Percentiles rank a stretch among this genome's conserved stretches.
phyloP scores from a whole-genome alignment of 1,140 invertebrate species.

The Lineus longissimus region DNA sequence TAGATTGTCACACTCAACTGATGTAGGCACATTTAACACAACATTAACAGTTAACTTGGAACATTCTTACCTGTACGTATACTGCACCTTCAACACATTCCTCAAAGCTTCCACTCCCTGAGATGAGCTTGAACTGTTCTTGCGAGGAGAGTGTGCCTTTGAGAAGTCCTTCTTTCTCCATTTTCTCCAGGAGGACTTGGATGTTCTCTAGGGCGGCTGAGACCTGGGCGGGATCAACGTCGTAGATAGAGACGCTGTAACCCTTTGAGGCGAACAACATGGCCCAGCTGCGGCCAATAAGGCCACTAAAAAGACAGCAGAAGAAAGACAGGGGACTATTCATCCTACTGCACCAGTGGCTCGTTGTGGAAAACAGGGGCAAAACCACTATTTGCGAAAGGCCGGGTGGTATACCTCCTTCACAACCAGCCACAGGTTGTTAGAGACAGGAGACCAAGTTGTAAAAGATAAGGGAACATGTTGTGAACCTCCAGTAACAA shows the following conservation, averaged over 20 bases:
- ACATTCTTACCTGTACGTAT: slow-evolving; percentile 34
- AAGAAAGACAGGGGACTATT: too few relatives aligned
- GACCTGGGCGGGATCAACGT: slow-evolving; percentile 73
- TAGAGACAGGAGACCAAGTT: too few relatives aligned
- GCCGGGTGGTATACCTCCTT: too few relatives aligned
- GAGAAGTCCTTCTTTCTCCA: slow-evolving; percentile 64
- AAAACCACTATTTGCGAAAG: too few relatives aligned
- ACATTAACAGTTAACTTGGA: too few relatives aligned
- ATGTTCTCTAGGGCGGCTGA: slow-evolving; percentile 67
- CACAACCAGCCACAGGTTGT: too few relatives aligned
- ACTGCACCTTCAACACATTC: slow-evolving; percentile 56
- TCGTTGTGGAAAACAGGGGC: too few relatives aligned
- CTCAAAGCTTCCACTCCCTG: slow-evolving; percentile 33
- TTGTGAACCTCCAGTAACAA: too few relatives aligned
- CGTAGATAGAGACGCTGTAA: slow-evolving; percentile 79
- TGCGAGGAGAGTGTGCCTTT: slow-evolving; percentile 68
- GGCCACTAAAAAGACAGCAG: slow-evolving; percentile 28
- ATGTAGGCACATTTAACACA: too few relatives aligned
- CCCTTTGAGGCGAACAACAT: slow-evolving; percentile 62
- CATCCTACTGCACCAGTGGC: too few relatives aligned
- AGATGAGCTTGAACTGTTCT: slow-evolving; percentile 74
- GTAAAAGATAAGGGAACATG: too few relatives aligned
- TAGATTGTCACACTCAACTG: too few relatives aligned
- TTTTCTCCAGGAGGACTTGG: slow-evolving; percentile 64
- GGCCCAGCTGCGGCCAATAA: slow-evolving; percentile 38